Evolutionary conservation across 2,113 vertebrate species (phyloP).

Genomic region (Smithornis capensis): DNA sequence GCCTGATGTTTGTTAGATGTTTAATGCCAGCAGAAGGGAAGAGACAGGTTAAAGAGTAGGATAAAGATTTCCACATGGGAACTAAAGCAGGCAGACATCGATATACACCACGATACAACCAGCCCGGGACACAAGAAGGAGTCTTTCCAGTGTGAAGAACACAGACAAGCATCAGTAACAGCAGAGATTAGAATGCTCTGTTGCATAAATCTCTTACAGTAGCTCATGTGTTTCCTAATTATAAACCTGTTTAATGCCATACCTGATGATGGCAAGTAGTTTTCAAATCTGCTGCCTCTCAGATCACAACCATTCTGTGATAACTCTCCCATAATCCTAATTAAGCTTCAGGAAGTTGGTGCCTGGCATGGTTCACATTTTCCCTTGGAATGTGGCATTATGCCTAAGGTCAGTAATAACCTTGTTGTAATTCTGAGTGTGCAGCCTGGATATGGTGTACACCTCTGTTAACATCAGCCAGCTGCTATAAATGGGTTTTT

Average conservation of each 20-base stretch:
- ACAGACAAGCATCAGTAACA: background rate
- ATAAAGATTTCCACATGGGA: background rate
- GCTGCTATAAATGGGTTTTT: background rate
- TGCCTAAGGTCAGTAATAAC: background rate
- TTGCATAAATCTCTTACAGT: background rate
- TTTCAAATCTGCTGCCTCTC: background rate
- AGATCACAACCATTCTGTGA: background rate
- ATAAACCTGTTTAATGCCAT: background rate
- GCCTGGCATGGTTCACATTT: rapidly evolving
- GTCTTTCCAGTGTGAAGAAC: background rate
- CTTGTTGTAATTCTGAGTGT: rapidly evolving
- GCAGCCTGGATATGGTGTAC: background rate
- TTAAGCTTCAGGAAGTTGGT: background rate
- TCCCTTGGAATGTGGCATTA: background rate
- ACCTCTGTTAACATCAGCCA: background rate
- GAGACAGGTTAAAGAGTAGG: background rate
- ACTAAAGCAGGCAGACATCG: background rate
- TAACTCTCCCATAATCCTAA: background rate
- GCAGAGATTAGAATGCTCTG: background rate
- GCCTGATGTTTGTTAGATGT: background rate
- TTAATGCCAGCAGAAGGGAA: background rate
- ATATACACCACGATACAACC: background rate
- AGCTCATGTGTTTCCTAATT: background rate
- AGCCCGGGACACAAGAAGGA: background rate
- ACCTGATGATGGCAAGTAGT: background rate